phyloP scores from a whole-genome alignment of 1,140 invertebrate genomes.

The Latrodectus geometricus region DNA sequence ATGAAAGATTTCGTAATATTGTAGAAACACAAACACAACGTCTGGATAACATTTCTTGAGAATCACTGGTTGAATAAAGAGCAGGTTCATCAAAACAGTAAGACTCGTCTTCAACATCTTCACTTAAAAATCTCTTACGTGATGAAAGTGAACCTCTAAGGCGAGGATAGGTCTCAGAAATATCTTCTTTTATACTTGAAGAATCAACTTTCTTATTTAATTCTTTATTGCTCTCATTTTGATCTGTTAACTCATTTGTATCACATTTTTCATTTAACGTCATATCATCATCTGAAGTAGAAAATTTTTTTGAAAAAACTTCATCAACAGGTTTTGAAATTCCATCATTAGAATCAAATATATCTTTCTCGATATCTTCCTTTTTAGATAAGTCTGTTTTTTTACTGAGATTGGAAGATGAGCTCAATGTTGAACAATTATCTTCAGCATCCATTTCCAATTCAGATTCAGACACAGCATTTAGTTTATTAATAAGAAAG shows the following conservation, averaged over 20 bases:
- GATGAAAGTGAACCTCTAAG: slow-evolving; percentile 49
- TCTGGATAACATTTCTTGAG: slow-evolving; percentile 85
- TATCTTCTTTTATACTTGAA: not conserved
- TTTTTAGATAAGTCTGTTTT: not conserved
- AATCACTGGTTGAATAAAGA: slow-evolving; percentile 84
- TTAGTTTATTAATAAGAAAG: slow-evolving; percentile 31
- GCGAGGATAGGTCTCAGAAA: not conserved
- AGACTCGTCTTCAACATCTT: slow-evolving; percentile 91
- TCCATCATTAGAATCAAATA: not conserved
- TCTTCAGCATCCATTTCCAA: slow-evolving; percentile 6
- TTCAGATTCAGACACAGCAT: not conserved
- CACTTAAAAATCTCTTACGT: slow-evolving; percentile 75
- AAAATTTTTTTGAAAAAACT: not conserved
- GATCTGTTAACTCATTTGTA: not conserved
- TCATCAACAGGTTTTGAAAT: not conserved
- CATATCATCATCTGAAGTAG: not conserved
- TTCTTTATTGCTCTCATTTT: not conserved
- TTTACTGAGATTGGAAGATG: not conserved
- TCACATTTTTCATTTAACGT: not conserved
- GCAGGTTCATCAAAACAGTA: slow-evolving; percentile 92
- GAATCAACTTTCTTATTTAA: not conserved
- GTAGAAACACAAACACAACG: slow-evolving; percentile 91
- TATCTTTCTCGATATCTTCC: not conserved
- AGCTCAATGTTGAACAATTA: not conserved
- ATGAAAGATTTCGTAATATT: slow-evolving; percentile 93